phyloP scores from a whole-genome alignment of 2,113 vertebrate genomes.

The Panurus biarmicus region DNA sequence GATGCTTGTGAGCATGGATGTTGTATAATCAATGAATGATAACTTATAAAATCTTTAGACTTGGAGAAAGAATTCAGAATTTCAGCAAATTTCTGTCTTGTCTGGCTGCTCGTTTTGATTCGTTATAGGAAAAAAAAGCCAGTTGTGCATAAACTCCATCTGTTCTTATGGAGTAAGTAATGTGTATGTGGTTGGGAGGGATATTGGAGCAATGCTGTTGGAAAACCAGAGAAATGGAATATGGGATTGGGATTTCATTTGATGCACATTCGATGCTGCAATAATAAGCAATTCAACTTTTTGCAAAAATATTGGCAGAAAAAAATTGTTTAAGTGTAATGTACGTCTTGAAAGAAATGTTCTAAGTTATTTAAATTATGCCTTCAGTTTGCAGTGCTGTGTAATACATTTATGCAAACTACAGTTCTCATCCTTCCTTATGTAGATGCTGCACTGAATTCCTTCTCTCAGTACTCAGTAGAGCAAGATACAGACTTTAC shows the following conservation, averaged over 20 bases:
- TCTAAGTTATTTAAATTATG: constrained; percentile 32
- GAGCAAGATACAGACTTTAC: not conserved
- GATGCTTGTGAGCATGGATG: constrained; percentile 54
- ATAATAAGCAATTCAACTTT: constrained; percentile 8
- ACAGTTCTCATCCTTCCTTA: not conserved
- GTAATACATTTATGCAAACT: constrained; percentile 36
- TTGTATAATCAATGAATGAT: constrained; percentile 41
- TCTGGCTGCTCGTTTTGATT: constrained; percentile 47
- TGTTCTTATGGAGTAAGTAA: not conserved
- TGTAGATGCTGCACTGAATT: constrained; percentile 21
- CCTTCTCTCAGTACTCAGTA: not conserved
- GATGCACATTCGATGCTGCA: not conserved
- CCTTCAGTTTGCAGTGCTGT: not conserved
- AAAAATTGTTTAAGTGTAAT: not conserved
- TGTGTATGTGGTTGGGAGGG: not conserved
- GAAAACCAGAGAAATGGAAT: not conserved
- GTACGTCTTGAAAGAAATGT: constrained; percentile 11
- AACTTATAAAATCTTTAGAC: constrained; percentile 68
- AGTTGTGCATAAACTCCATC: constrained; percentile 66
- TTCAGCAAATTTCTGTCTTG: constrained; percentile 65
- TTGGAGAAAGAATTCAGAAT: constrained; percentile 60
- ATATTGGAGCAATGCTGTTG: not conserved
- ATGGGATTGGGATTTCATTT: not conserved
- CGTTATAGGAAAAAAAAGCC: not conserved
- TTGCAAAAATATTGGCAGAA: constrained; percentile 5